A percentile compares a stretch with the other conserved stretches of the same genome.
phyloP scores from a whole-genome alignment of 2,888 invertebrate genomes.

The Mythimna lalbum region DNA sequence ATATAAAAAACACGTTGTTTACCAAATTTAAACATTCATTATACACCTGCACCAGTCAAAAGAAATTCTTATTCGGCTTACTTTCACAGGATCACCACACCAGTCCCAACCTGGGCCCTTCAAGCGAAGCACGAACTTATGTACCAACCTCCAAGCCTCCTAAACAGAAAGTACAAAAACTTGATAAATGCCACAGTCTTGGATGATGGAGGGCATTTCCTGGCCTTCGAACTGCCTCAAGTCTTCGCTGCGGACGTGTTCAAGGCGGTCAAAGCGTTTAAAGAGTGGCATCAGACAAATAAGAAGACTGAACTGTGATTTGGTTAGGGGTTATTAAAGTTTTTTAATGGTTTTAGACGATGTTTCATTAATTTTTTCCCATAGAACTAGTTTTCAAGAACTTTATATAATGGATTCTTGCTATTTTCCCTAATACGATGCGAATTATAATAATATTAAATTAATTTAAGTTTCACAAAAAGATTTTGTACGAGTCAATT shows the following conservation, averaged over 20 bases:
- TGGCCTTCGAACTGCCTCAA: constrained; percentile 94
- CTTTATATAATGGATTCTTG: neutral
- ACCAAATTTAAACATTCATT: neutral
- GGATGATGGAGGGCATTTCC: constrained; percentile 95
- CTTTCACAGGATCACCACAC: constrained; percentile 65
- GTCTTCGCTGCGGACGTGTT: constrained; percentile 92
- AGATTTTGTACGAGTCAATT: too few species aligned
- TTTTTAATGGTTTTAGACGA: constrained; percentile 38
- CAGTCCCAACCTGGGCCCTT: constrained; percentile 93
- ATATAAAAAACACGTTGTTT: neutral
- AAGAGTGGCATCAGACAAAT: constrained; percentile 66
- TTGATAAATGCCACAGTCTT: constrained; percentile 92
- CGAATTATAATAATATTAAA: too few species aligned
- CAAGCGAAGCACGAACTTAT: constrained; percentile 93
- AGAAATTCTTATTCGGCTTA: neutral
- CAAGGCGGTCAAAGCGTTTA: constrained; percentile 77
- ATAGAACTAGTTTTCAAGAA: neutral
- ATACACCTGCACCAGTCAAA: neutral
- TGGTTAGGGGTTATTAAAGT: constrained; percentile 51
- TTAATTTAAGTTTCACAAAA: too few species aligned
- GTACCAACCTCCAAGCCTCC: constrained; percentile 89
- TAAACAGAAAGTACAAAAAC: constrained; percentile 91
- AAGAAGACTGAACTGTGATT: constrained; percentile 73
- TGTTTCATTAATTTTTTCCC: neutral
- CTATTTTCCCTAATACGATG: neutral